Conservation (phyloP, 2,113 vertebrate species). For the Holacanthus passer region DNA sequence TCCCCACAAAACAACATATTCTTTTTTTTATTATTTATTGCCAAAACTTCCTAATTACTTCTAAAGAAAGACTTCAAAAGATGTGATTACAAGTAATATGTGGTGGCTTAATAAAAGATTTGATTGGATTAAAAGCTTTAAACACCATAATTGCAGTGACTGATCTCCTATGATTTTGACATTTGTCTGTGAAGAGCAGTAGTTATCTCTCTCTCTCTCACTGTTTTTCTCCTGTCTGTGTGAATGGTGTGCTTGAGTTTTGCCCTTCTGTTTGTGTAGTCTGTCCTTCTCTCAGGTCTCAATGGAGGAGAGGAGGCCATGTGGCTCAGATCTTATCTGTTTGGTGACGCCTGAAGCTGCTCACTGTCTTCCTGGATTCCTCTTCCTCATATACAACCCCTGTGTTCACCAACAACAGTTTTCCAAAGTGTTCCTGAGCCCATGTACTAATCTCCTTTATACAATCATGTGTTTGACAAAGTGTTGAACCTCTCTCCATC, state of each 20-base stretch:
- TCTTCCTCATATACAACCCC: no score
- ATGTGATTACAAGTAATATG: neutral
- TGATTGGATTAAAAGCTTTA: neutral
- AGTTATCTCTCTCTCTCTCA: neutral
- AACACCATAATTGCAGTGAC: neutral
- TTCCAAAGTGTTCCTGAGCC: no score
- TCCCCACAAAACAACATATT: neutral
- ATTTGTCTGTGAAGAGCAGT: neutral
- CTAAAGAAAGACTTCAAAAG: neutral
- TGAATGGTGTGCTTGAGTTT: no score
- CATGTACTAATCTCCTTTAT: no score
- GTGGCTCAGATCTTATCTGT: neutral
- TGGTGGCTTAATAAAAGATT: neutral
- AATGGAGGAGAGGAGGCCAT: neutral
- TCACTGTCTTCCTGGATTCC: neutral
- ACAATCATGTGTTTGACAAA: no score
- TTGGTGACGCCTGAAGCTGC: neutral
- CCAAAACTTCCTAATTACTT: neutral
- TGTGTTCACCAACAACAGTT: no score
- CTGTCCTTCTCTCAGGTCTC: neutral
- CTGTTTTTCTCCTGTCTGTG: no score
- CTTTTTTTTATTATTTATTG: neutral
- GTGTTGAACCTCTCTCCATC: no score
- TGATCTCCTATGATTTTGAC: conserved; percentile 7
- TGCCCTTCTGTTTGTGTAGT: no score